A percentile compares a stretch with the other conserved stretches of the same genome.
These are phyloP conservation scores for Mesopsocus fuscifrons DNA, from an alignment of 2,888 invertebrate species.

Conservation along the genomic window DNA sequence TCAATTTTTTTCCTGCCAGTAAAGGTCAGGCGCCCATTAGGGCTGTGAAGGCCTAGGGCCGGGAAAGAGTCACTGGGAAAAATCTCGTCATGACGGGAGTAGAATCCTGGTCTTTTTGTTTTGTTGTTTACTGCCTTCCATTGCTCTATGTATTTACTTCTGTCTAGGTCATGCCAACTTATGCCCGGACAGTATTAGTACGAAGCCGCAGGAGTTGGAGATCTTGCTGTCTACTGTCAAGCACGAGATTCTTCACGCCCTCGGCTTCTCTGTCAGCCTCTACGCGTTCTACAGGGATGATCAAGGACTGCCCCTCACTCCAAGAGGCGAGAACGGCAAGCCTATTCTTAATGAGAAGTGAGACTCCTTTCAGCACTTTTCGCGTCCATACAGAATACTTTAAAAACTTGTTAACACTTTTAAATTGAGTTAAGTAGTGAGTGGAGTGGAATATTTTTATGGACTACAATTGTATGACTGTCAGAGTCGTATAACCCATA, in stretches of 20 bases:
- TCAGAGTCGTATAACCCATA: too few species aligned
- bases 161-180: slow-evolving; percentile 87
- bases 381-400: too few species aligned
- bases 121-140: too few species aligned
- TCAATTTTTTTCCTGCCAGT: too few species aligned
- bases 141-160: too few species aligned
- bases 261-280: slow-evolving; percentile 91
- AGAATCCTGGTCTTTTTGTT: too few species aligned
- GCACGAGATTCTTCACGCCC: slow-evolving; percentile 94
- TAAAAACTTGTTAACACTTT: neutral
- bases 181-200: slow-evolving; percentile 86
- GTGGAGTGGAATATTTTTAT: neutral
- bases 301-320: slow-evolving; percentile 71
- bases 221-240: slow-evolving; percentile 90
- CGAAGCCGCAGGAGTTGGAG: slow-evolving; percentile 75
- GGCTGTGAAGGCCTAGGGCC: too few species aligned
- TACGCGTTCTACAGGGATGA: slow-evolving; percentile 92
- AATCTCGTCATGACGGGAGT: too few species aligned
- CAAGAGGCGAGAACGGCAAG: slow-evolving; percentile 67
- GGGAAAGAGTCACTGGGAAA: too few species aligned
- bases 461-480: too few species aligned
- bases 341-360: slow-evolving; percentile 76
- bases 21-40: too few species aligned
- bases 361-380: too few species aligned
- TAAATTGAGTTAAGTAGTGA: neutral